These are phyloP conservation scores for Heterotilapia buettikoferi DNA, from an alignment of 2,113 vertebrate species.

Conservation along the genomic window DNA sequence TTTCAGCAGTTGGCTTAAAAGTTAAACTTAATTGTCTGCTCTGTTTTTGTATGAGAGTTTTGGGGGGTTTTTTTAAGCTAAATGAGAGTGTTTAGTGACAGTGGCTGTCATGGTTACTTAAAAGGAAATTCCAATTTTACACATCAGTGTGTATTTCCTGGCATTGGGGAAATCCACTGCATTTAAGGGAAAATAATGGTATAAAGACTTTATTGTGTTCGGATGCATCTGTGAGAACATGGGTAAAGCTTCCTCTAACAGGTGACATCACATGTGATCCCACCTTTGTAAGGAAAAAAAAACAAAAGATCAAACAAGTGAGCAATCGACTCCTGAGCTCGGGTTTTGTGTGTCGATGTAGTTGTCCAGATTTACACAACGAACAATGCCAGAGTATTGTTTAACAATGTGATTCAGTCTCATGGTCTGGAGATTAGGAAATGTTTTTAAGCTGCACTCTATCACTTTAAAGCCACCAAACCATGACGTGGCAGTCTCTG, in stretches of 20 bases:
- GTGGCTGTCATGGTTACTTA: neutral
- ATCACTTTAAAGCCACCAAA: neutral
- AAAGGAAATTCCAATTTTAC: neutral
- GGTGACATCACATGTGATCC: neutral
- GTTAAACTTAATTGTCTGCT: neutral
- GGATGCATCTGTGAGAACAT: accelerated
- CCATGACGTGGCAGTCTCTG: neutral
- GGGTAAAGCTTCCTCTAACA: neutral
- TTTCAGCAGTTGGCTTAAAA: neutral
- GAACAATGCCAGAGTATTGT: neutral
- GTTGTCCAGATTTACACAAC: neutral
- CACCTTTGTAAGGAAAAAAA: neutral
- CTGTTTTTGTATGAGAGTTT: neutral
- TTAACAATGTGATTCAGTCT: neutral
- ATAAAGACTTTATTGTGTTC: neutral
- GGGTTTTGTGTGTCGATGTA: neutral
- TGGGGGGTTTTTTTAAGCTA: neutral
- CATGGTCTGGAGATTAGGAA: neutral
- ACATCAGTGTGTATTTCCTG: neutral
- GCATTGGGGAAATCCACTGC: neutral
- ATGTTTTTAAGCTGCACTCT: neutral
- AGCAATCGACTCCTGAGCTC: neutral
- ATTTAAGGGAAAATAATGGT: neutral
- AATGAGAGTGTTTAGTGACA: neutral
- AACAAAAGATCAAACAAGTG: neutral